Evolutionary conservation across 2,888 invertebrate genomes (phyloP), one percentile per base, ranked within the genome.

Genomic region (Sphaeridia pumilis): DNA sequence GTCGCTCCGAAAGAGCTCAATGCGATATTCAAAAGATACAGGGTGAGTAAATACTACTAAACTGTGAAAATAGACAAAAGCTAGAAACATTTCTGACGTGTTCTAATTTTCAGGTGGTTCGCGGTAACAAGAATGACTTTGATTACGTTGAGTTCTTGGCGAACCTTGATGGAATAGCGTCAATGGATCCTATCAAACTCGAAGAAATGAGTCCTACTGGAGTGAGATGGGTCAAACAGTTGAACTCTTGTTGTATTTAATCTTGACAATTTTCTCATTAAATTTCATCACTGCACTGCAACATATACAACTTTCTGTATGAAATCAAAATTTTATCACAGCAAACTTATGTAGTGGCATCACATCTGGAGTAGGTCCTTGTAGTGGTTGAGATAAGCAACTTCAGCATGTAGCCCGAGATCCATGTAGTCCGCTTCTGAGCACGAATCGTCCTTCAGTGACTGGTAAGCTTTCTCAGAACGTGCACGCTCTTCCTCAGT

Each of bases 341-440:
- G n/a, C n/a, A n/a, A 31, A 7, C 31, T 14, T 31, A 7, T 14
- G 31, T 10, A 31, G 10, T n/a, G 28, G 3, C 27, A 26, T 50
- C 35, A 56, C 46, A 56, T 46, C 4, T 25, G 36, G 17, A 56
- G 44, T 12, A 56, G 44, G 7, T 45, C 47, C 51, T 63, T 77
- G 70, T 84, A 84, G 67, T 81, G 79, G 17, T 70, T 74, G 1
- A 84, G 73, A 66, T 82, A 80, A 31, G 76, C 71, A 64, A 81
- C 80, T 68, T 87, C 87, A 57, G 83, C 80, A 1, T 74, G 70
- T 20, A 87, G 73, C 0, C 79, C 76, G 20, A 84, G 71, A 71
- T 86, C 83, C 51, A 87, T 73, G 67, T 87, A 81, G 60, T 84
- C 85, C 62, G 84, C 82, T 35, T 83, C 84, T 0, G 73, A 71